These are phyloP conservation scores for Ivindomyrus marchei DNA, from an alignment of 2,113 vertebrate species.

Conservation along the genomic window DNA sequence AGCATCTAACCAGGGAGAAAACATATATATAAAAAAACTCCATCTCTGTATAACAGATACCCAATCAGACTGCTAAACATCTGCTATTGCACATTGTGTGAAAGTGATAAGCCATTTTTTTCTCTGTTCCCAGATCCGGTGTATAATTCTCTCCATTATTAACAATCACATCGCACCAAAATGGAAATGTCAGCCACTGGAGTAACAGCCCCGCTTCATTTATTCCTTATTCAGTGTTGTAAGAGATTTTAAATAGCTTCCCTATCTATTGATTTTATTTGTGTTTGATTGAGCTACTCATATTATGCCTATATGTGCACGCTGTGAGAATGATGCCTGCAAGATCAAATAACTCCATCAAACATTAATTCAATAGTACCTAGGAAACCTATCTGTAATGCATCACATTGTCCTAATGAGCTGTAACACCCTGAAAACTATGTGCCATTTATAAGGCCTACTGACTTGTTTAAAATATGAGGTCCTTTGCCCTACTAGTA, in stretches of 20 bases:
- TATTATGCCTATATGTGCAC: neutral
- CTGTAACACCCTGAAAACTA: neutral
- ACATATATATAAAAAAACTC: neutral
- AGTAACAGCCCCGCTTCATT: neutral
- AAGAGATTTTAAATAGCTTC: slow-evolving; percentile 8
- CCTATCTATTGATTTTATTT: slow-evolving; percentile 4
- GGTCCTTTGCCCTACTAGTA: slow-evolving; percentile 7
- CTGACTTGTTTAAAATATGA: neutral
- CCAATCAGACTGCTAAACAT: neutral
- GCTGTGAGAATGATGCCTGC: neutral
- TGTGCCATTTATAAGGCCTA: neutral
- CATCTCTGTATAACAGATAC: neutral
- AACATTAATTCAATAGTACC: neutral
- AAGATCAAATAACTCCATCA: neutral
- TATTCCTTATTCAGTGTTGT: neutral
- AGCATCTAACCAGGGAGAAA: neutral
- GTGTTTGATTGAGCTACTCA: slow-evolving; percentile 1
- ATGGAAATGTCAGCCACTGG: neutral
- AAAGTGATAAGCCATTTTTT: neutral
- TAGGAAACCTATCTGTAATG: neutral
- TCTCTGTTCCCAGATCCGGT: neutral
- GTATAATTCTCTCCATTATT: neutral
- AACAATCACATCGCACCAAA: neutral
- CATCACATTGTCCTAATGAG: neutral
- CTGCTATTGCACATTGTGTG: neutral